A percentile compares a stretch with the other conserved stretches of the same genome.
Conservation (phyloP, 2,888 invertebrate species). For the Caenorhabditis zanzibari region DNA sequence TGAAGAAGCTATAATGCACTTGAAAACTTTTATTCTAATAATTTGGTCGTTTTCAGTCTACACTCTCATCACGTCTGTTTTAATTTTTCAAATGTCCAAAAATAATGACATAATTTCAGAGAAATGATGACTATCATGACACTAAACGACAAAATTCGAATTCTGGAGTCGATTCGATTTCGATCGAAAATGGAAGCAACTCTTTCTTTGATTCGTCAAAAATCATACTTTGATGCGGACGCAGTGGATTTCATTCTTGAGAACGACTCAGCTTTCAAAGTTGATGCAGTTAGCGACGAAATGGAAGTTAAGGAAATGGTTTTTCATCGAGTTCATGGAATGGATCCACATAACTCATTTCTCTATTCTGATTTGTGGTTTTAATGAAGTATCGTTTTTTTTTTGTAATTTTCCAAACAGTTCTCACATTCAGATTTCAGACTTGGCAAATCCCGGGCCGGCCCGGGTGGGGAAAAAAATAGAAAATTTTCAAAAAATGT, state of each 20-base stretch:
- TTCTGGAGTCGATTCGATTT: constrained; percentile 56
- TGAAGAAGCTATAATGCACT: constrained; percentile 33
- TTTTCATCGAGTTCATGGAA: constrained; percentile 49
- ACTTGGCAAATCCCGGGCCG: no score
- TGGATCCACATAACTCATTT: constrained; percentile 41
- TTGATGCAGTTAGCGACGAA: constrained; percentile 49
- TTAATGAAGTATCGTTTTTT: neutral
- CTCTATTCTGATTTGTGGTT: constrained; percentile 2
- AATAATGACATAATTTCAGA: constrained; percentile 14
- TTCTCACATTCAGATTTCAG: no score
- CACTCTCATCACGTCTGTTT: constrained; percentile 36
- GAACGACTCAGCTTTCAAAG: constrained; percentile 20
- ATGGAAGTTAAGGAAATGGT: constrained; percentile 51
- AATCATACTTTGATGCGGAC: constrained; percentile 50
- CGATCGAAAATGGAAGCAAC: constrained; percentile 60
- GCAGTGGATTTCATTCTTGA: constrained; percentile 49
- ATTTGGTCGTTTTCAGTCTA: constrained; percentile 49
- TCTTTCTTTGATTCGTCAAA: constrained; percentile 53
- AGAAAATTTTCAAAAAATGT: no score
- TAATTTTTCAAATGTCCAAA: neutral
- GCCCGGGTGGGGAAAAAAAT: no score
- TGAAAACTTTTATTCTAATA: constrained; percentile 39
- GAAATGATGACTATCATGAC: constrained; percentile 54
- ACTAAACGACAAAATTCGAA: constrained; percentile 53
- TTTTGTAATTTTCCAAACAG: neutral